A percentile compares a stretch with the other conserved stretches of the same genome.
phyloP scores from a whole-genome alignment of 2,113 vertebrate species.

The Epinephelus lanceolatus region DNA sequence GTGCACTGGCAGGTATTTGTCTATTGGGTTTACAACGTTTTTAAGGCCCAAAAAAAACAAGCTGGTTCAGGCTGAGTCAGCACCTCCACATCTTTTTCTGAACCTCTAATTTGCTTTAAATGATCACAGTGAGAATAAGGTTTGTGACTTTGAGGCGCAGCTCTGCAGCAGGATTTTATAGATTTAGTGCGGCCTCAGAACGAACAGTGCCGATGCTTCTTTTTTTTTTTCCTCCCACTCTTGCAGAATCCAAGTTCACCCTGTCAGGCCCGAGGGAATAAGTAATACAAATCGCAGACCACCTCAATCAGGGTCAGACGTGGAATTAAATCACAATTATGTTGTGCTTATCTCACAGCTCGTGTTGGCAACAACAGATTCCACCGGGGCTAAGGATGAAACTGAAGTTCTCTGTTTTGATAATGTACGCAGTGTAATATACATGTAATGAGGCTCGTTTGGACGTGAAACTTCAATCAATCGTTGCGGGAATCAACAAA shows the following conservation, averaged over 20 bases:
- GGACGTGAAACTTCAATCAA: background rate
- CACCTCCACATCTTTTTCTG: background rate
- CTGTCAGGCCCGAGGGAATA: constrained; percentile 29
- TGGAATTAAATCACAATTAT: constrained; percentile 12
- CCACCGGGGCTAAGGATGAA: background rate
- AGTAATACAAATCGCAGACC: constrained; percentile 24
- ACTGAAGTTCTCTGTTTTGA: background rate
- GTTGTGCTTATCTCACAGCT: constrained; percentile 36
- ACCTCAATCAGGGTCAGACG: constrained; percentile 34
- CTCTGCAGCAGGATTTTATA: background rate
- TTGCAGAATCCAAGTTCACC: constrained; percentile 38
- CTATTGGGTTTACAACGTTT: background rate
- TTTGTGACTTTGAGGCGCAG: background rate
- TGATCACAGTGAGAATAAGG: background rate
- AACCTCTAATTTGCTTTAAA: background rate
- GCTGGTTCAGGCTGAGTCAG: constrained; percentile 29
- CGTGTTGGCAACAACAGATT: constrained; percentile 12
- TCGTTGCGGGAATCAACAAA: background rate
- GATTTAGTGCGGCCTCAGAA: constrained; percentile 17
- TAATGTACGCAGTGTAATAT: background rate
- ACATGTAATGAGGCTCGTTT: background rate
- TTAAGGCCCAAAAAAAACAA: background rate
- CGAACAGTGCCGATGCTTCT: background rate
- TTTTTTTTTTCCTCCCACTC: background rate
- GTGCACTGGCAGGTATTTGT: background rate